Base-by-base conservation (phyloP, 1,140 invertebrate species). In the Saccostrea cuccullata region DNA sequence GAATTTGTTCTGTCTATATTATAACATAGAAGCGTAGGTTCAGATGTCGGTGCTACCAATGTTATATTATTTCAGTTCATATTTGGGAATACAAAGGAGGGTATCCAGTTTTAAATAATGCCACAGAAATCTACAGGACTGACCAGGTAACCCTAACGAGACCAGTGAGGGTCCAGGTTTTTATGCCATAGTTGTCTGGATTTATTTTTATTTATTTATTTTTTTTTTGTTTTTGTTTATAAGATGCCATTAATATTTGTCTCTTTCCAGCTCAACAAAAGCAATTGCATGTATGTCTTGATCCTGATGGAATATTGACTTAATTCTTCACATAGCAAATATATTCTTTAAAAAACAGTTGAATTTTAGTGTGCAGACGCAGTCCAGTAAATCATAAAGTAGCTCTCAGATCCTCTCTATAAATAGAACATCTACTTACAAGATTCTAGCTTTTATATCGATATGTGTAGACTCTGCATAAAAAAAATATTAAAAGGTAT, bases 11-110 rank as follows among this genome's bases (percentile, higher is more conserved):
- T 73, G 9, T 73, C 23, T 73, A 23, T 73, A 26, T 36, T n/a
- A 26, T 26, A 30, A 36, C 70, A 30, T 77, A 77, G 70, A 30
- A 30, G 70, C 13, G 70, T 77, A 77, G 70, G 70, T 26, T 30
- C 8, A 77, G 30, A 77, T 30, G 40, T 84, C 40, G 9, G 82
- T 64, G 55, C 84, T 84, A 84, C 82, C 82, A 84, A 84, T 84
- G 82, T 84, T 86, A 70, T 86, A 56, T 88, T 84, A 73, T 93
- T 92, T 86, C 91, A 96, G 95, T 99, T 89, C 98, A 99, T 95
- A 96, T 99, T 67, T 99, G 98, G 98, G 97, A 97, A 92, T 99
- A 98, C 94, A 97, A 96, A 82, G 98, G 98, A 89, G 98, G 98
- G 47, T 99, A 98, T 95, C 96, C 97, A 91, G 97, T 97, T 88